phyloP scores from a whole-genome alignment of 2,113 vertebrate species.

The Leptocoma aspasia region DNA sequence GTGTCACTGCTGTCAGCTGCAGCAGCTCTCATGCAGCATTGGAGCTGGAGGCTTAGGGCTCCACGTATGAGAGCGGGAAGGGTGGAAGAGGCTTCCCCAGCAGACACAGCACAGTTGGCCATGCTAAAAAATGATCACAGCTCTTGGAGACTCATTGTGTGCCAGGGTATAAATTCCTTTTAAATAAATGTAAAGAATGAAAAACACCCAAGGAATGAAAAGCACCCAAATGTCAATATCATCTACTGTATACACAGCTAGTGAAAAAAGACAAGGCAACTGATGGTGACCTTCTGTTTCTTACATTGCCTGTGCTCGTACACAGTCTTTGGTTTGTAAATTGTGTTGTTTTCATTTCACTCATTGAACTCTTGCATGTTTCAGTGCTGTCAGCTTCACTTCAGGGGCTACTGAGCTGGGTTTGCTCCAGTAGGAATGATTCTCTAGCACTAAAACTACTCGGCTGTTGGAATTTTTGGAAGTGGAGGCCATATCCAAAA shows the following conservation, averaged over 20 bases:
- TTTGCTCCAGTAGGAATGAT: background rate
- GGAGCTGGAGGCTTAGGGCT: background rate
- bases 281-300: background rate
- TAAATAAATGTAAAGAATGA: background rate
- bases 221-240: background rate
- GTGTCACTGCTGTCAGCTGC: background rate
- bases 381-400: background rate
- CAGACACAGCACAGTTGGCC: fast-evolving
- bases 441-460: background rate
- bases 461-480: background rate
- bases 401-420: background rate
- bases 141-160: background rate
- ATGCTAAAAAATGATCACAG: background rate
- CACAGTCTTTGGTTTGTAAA: background rate
- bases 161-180: background rate
- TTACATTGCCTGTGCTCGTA: fast-evolving
- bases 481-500: fast-evolving
- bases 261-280: background rate
- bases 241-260: background rate
- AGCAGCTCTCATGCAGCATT: background rate
- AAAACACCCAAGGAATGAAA: background rate
- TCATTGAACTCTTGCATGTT: background rate
- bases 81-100: background rate
- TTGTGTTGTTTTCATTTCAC: background rate
- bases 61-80: fast-evolving